A percentile compares a stretch with the other conserved stretches of the same genome.
These are phyloP conservation scores for Pomatostomus ruficeps DNA, from an alignment of 2,113 vertebrate species.

Conservation along the genomic window DNA sequence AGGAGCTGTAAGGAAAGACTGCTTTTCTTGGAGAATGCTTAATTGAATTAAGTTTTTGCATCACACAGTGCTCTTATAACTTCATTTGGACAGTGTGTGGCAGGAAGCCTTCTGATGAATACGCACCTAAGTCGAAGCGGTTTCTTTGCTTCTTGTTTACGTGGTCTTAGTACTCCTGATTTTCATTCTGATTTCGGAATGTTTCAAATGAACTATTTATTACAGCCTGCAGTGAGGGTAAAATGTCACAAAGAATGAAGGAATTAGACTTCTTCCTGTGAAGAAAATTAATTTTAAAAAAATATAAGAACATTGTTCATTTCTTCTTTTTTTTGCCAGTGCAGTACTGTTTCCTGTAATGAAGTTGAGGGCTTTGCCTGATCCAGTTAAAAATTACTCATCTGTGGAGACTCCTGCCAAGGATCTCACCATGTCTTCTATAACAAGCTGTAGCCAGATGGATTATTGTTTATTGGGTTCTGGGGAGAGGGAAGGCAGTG, in stretches of 20 bases:
- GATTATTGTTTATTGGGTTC: not conserved
- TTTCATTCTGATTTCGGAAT: not conserved
- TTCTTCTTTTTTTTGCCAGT: not conserved
- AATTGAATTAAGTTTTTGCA: not conserved
- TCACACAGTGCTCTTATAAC: not conserved
- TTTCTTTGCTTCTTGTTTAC: not conserved
- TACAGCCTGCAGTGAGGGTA: not conserved
- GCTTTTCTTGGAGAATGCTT: not conserved
- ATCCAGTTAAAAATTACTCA: not conserved
- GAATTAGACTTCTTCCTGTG: not conserved
- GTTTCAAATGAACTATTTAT: not conserved
- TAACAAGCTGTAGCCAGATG: not conserved
- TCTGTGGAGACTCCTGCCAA: not conserved
- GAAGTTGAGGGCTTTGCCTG: not conserved
- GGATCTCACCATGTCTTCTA: not conserved
- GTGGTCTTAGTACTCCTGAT: not conserved
- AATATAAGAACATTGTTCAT: not conserved
- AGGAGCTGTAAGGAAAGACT: not conserved
- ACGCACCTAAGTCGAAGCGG: fast-evolving
- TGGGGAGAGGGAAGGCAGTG: not conserved
- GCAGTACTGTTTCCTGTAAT: not conserved
- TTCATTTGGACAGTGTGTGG: not conserved
- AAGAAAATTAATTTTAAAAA: not conserved
- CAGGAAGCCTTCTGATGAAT: not conserved
- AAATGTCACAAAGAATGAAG: not conserved